Conservation (phyloP, 2,113 vertebrate species). For the Taurulus bubalis region DNA sequence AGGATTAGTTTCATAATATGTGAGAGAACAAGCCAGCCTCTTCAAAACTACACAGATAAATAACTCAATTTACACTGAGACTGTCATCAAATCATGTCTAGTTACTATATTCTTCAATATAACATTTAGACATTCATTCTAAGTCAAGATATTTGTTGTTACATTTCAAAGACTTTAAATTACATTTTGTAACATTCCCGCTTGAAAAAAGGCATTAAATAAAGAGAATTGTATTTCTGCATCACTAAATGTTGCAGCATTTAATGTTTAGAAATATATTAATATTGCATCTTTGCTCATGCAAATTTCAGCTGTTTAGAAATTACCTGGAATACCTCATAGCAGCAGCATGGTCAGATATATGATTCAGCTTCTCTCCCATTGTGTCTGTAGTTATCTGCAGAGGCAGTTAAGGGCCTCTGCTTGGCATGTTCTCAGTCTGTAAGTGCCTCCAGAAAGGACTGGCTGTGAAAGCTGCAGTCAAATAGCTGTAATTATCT, state of each 20-base stretch:
- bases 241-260: background rate
- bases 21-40: slow-evolving; percentile 22
- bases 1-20: slow-evolving; percentile 64
- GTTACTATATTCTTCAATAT: background rate
- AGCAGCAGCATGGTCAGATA: slow-evolving; percentile 24
- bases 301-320: background rate
- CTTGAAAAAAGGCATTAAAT: background rate
- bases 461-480: slow-evolving; percentile 78
- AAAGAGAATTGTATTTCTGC: background rate
- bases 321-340: slow-evolving; percentile 14
- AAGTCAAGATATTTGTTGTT: background rate
- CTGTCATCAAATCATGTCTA: slow-evolving; percentile 17
- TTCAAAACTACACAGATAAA: slow-evolving; percentile 9
- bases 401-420: slow-evolving; percentile 69
- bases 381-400: slow-evolving; percentile 57
- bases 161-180: slow-evolving; percentile 5
- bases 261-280: slow-evolving; percentile 1
- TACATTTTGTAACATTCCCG: background rate
- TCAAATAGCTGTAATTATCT: slow-evolving; percentile 86
- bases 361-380: slow-evolving; percentile 51
- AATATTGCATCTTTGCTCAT: background rate
- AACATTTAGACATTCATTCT: slow-evolving; percentile 10
- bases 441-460: slow-evolving; percentile 78
- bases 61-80: slow-evolving; percentile 35
- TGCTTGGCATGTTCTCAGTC: slow-evolving; percentile 73